Evolutionary conservation across 1,140 invertebrate genomes (phyloP).

Genomic region (Ips nitidus): DNA sequence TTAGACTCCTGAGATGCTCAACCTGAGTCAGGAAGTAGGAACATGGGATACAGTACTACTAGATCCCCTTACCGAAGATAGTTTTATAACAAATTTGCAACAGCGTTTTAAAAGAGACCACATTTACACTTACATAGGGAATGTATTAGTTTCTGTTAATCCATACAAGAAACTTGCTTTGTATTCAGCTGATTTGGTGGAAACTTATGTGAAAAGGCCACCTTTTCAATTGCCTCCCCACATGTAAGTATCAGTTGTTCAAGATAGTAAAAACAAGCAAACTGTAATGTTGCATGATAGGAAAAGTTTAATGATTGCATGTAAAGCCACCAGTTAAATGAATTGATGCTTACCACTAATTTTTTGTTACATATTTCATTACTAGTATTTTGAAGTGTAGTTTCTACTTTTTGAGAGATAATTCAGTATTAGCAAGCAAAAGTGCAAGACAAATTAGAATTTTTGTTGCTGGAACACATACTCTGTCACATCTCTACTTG

Average conservation of each 20-base stretch:
- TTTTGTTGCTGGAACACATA: too few relatives aligned
- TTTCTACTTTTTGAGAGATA: too few relatives aligned
- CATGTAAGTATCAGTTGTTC: conserved; percentile 65
- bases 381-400: too few relatives aligned
- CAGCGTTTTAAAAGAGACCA: conserved; percentile 75
- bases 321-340: background rate
- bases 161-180: conserved; percentile 76
- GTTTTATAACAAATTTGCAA: conserved; percentile 73
- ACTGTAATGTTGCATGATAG: background rate
- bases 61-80: conserved; percentile 74
- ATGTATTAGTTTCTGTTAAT: conserved; percentile 76
- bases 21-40: conserved; percentile 62
- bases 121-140: conserved; percentile 81
- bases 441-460: too few relatives aligned
- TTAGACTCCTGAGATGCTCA: conserved; percentile 50
- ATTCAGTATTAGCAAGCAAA: too few relatives aligned
- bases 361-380: too few relatives aligned
- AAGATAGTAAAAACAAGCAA: too few relatives aligned
- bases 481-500: too few relatives aligned
- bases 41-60: conserved; percentile 75
- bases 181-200: conserved; percentile 76
- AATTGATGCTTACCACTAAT: too few relatives aligned
- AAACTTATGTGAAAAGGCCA: conserved; percentile 73
- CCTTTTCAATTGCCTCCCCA: conserved; percentile 88
- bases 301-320: background rate